Conservation (phyloP, 2,797 vertebrate genomes). For the Catharus ustulatus region DNA sequence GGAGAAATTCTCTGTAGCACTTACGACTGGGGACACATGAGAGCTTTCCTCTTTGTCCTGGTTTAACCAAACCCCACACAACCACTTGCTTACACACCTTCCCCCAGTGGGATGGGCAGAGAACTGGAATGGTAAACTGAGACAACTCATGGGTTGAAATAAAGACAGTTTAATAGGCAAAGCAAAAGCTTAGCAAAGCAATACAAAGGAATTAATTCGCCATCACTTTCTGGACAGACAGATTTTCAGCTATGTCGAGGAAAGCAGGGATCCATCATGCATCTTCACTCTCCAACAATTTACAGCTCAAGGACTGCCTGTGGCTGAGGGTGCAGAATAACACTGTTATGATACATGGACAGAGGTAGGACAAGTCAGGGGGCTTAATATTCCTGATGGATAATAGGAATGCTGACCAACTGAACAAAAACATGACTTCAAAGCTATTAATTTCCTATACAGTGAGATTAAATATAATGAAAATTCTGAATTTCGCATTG, state of each 20-base stretch:
- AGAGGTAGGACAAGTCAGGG: neutral
- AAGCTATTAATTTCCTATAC: neutral
- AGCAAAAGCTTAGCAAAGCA: neutral
- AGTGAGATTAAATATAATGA: neutral
- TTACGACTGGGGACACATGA: neutral
- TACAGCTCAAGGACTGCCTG: neutral
- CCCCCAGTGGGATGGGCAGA: neutral
- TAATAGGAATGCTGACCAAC: neutral
- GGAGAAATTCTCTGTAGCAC: neutral
- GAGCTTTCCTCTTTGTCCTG: neutral
- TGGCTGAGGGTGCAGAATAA: neutral
- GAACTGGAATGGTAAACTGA: rapidly evolving
- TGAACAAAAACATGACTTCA: neutral
- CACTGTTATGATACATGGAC: neutral
- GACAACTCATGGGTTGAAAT: neutral
- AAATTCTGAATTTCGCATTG: neutral
- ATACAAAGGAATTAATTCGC: neutral
- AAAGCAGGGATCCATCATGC: neutral
- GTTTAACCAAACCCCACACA: neutral
- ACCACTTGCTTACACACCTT: neutral
- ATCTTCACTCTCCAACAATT: neutral
- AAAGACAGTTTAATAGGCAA: neutral
- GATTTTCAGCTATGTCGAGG: neutral
- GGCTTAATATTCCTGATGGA: neutral
- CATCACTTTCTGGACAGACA: neutral